Evolutionary conservation across 2,113 vertebrate genomes (phyloP).

Genomic region (Rhinoptilus africanus): DNA sequence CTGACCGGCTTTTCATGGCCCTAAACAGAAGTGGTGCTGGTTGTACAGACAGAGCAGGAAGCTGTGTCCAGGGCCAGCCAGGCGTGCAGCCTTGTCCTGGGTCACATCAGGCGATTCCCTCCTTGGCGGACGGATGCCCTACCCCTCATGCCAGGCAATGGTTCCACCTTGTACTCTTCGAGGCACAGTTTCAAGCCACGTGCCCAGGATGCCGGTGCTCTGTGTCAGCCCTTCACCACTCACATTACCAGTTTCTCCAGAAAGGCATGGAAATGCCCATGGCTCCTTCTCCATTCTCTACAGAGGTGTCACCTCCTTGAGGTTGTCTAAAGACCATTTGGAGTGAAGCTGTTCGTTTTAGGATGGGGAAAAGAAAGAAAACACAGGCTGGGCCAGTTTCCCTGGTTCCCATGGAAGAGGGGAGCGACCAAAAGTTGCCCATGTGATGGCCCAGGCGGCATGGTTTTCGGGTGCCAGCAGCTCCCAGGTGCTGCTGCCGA

Average conservation of each 20-base stretch:
- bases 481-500: not conserved
- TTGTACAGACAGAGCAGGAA: not conserved
- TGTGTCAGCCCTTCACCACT: not conserved
- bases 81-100: not conserved
- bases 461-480: not conserved
- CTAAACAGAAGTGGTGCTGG: not conserved
- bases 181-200: not conserved
- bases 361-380: not conserved
- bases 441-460: not conserved
- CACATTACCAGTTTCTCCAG: not conserved
- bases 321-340: not conserved
- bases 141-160: not conserved
- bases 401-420: not conserved
- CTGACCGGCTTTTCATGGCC: not conserved
- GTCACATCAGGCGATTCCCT: accelerated
- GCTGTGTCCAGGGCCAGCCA: not conserved
- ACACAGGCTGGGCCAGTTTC: not conserved
- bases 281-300: not conserved
- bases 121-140: not conserved
- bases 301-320: not conserved
- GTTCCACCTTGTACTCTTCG: not conserved
- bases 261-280: not conserved
- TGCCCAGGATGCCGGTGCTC: not conserved
- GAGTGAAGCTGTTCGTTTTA: not conserved
- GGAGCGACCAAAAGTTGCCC: not conserved